Evolutionary conservation across 2,113 vertebrate genomes (phyloP).

Genomic region (cattle (Bos taurus)): DNA sequence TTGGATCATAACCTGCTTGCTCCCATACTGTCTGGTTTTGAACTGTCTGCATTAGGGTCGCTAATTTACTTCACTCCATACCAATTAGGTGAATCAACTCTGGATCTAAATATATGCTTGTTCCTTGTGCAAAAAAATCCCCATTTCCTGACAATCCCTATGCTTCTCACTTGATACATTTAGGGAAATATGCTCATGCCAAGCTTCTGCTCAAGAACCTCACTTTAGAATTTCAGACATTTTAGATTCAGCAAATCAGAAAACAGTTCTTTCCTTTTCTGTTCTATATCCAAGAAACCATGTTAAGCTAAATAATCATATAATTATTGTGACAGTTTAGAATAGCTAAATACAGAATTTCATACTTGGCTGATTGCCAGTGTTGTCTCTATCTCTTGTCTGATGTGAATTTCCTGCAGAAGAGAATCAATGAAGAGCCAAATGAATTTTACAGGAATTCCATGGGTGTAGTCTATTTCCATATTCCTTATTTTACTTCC

Average conservation of each 20-base stretch:
- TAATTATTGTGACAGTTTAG: conserved; percentile 39
- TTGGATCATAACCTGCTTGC: neutral
- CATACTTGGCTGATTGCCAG: conserved; percentile 28
- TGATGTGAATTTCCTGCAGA: conserved; percentile 1
- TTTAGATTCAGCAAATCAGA: conserved; percentile 35
- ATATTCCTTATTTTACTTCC: neutral
- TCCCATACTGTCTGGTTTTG: conserved; percentile 14
- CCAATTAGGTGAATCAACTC: conserved; percentile 38
- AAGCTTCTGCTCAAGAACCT: conserved; percentile 8
- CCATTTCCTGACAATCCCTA: conserved; percentile 15
- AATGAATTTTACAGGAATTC: conserved; percentile 6
- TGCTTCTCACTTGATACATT: conserved; percentile 25
- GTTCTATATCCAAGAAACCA: neutral
- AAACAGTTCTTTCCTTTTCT: conserved; percentile 17
- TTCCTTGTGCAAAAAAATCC: conserved; percentile 24
- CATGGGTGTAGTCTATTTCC: neutral
- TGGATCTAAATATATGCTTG: conserved; percentile 39
- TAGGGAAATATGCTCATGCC: conserved; percentile 8
- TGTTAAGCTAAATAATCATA: conserved; percentile 31
- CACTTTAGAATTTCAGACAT: conserved; percentile 44
- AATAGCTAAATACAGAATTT: conserved; percentile 35
- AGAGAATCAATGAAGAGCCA: neutral
- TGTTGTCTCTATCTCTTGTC: neutral
- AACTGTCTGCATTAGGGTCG: conserved; percentile 27
- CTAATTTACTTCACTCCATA: conserved; percentile 49